Conservation (phyloP, 2,113 vertebrate genomes). For the Thomomys bottae region DNA sequence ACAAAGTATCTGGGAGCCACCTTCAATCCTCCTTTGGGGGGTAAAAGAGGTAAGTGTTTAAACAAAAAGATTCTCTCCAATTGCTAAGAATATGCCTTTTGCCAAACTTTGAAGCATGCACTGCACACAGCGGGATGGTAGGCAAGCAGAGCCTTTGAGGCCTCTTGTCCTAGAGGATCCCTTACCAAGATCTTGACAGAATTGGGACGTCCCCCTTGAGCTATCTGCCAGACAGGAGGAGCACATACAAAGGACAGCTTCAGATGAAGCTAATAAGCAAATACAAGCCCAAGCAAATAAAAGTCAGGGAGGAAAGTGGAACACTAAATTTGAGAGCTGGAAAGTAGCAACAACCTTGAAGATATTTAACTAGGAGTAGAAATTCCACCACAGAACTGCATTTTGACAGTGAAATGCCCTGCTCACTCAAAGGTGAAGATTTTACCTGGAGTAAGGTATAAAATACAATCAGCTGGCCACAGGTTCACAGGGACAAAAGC, state of each 20-base stretch:
- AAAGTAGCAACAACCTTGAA: constrained; percentile 73
- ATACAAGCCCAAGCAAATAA: constrained; percentile 82
- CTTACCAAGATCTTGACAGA: constrained; percentile 81
- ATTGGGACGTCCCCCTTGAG: constrained; percentile 80
- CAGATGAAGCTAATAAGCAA: too few species aligned
- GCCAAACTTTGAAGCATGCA: neutral
- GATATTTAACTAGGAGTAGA: constrained; percentile 77
- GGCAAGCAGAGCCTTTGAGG: neutral
- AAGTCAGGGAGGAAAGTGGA: constrained; percentile 75
- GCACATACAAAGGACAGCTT: constrained; percentile 82
- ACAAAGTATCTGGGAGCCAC: neutral
- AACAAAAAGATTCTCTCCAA: constrained; percentile 38
- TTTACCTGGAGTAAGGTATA: constrained; percentile 32
- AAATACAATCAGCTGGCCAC: constrained; percentile 20
- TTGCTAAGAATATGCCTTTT: neutral
- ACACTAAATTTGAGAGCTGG: constrained; percentile 81
- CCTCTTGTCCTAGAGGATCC: neutral
- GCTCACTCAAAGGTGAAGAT: neutral
- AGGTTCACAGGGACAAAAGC: neutral
- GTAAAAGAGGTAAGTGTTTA: constrained; percentile 41
- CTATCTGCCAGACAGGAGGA: constrained; percentile 81
- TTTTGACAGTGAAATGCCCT: constrained; percentile 54
- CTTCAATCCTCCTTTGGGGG: neutral
- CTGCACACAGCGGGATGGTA: neutral
- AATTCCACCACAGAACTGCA: constrained; percentile 62